Conservation (phyloP, 2,888 invertebrate genomes). For the Leucoma salicis region DNA sequence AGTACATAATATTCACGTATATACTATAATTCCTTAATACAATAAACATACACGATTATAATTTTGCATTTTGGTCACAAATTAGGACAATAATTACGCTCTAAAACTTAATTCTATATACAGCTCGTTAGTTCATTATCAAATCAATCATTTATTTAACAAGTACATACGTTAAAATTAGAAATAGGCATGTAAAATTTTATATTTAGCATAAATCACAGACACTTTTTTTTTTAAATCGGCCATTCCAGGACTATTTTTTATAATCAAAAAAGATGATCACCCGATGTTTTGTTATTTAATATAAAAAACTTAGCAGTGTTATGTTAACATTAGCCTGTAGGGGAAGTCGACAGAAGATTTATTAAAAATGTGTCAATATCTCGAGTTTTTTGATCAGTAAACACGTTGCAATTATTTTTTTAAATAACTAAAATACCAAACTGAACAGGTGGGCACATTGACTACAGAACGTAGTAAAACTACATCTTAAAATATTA, state of each 20-base stretch:
- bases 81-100: conserved; percentile 54
- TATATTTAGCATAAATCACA: conserved; percentile 76
- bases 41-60: conserved; percentile 41
- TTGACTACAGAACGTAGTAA: conserved; percentile 64
- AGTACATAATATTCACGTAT: conserved; percentile 31
- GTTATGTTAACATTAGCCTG: too few relatives aligned
- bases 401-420: conserved; percentile 38
- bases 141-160: conserved; percentile 41
- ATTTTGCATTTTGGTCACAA: conserved; percentile 68
- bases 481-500: conserved; percentile 46
- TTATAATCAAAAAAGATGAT: conserved; percentile 14
- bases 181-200: conserved; percentile 72
- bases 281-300: conserved; percentile 6
- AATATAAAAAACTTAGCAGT: background rate
- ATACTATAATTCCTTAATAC: conserved; percentile 34
- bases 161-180: conserved; percentile 63
- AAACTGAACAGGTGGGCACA: conserved; percentile 70
- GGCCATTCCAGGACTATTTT: conserved; percentile 53
- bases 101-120: conserved; percentile 69
- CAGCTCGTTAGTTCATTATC: conserved; percentile 52
- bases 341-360: too few relatives aligned
- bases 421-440: conserved; percentile 49
- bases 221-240: conserved; percentile 67
- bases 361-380: conserved; percentile 1
- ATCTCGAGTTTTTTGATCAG: conserved; percentile 5